Percentiles rank a stretch among this genome's conserved stretches.
These are phyloP conservation scores for Liolophura sinensis DNA, from an alignment of 1,140 invertebrate species.

Conservation along the genomic window DNA sequence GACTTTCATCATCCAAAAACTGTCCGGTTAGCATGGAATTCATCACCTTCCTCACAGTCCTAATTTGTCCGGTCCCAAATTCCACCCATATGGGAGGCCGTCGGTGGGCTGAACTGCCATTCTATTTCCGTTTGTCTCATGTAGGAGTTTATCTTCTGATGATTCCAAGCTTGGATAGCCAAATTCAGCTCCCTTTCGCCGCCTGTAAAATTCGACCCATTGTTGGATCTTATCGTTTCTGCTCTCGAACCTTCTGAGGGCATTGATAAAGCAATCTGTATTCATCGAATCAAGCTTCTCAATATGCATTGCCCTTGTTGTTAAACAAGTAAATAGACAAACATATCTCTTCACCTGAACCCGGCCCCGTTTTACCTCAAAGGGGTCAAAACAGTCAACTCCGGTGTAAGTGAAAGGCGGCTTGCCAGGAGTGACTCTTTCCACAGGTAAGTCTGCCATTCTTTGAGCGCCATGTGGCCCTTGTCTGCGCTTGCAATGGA, in stretches of 20 bases:
- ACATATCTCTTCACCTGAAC: conserved; percentile 28
- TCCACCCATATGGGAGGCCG: too few relatives aligned
- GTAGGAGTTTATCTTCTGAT: too few relatives aligned
- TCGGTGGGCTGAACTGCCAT: too few relatives aligned
- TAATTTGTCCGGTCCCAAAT: too few relatives aligned
- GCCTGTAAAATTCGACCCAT: background rate
- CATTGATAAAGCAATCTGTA: conserved; percentile 27
- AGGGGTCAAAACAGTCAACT: conserved; percentile 32
- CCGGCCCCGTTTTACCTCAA: conserved; percentile 26
- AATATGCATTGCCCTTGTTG: conserved; percentile 26
- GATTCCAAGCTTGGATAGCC: too few relatives aligned
- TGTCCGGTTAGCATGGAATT: too few relatives aligned
- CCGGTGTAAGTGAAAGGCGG: conserved; percentile 23
- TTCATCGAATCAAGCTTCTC: conserved; percentile 28
- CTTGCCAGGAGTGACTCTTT: conserved; percentile 14
- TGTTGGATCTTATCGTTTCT: conserved; percentile 8
- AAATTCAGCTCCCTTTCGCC: too few relatives aligned
- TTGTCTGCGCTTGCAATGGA: too few relatives aligned
- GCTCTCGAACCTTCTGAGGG: conserved; percentile 20
- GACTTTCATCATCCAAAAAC: too few relatives aligned
- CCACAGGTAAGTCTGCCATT: conserved; percentile 2
- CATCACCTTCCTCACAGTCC: too few relatives aligned
- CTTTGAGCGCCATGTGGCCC: conserved; percentile 2
- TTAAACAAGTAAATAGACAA: conserved; percentile 27
- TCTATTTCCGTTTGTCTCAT: too few relatives aligned